Conservation (phyloP, 2,888 invertebrate species). For the Clistopyga incitator region DNA sequence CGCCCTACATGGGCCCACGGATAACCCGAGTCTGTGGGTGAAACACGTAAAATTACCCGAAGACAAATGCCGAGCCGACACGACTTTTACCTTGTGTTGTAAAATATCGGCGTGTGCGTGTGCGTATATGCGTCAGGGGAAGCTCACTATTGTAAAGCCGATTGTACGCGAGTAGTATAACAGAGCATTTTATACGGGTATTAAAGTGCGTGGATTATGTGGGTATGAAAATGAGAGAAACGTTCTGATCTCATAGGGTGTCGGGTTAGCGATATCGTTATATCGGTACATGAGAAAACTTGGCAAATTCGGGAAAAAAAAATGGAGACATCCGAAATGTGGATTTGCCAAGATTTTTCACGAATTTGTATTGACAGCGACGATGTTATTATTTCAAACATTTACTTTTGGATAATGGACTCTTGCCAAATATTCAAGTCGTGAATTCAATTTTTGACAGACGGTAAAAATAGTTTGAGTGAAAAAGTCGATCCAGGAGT, state of each 20-base stretch:
- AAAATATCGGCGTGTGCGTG: background rate
- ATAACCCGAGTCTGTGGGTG: constrained; percentile 23
- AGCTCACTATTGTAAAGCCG: background rate
- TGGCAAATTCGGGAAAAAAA: background rate
- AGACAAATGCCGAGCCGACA: constrained; percentile 30
- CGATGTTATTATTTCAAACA: no score
- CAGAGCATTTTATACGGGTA: constrained; percentile 30
- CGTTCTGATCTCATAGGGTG: background rate
- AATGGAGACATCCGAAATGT: background rate
- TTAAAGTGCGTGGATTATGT: constrained; percentile 40
- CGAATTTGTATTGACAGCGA: background rate
- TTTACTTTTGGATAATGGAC: no score
- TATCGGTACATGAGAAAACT: background rate
- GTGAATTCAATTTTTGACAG: no score
- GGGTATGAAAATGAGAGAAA: constrained; percentile 26
- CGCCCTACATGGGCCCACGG: constrained; percentile 39
- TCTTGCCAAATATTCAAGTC: no score
- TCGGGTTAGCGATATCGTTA: background rate
- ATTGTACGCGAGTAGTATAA: constrained; percentile 9
- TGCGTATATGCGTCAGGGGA: background rate
- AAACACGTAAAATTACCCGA: constrained; percentile 46
- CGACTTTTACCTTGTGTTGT: constrained; percentile 16
- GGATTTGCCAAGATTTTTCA: no score
- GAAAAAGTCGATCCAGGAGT: no score
- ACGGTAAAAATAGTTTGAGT: no score